A percentile compares a stretch with the other conserved stretches of the same genome.
Evolutionary conservation across 2,797 vertebrate genomes (phyloP).

Genomic region (Tokudaia tokunoshimensis): DNA sequence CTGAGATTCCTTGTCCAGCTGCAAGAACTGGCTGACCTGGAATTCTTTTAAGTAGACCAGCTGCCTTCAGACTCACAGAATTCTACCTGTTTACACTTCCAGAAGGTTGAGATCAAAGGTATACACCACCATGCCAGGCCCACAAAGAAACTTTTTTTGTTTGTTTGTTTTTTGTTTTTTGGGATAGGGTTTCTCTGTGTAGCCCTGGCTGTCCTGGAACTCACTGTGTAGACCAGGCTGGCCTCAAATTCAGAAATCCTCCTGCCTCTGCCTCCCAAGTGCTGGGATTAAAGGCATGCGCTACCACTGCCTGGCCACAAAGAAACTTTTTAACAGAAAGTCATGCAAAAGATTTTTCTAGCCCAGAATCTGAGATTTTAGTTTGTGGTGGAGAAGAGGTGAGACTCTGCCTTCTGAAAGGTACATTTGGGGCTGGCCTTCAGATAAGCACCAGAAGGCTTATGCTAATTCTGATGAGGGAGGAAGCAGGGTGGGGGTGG

Average conservation of each 20-base stretch:
- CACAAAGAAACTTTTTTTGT: not conserved
- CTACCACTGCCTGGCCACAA: not conserved
- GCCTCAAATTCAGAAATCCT: too few relatives aligned
- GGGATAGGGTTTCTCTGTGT: too few relatives aligned
- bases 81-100: not conserved
- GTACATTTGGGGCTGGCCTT: not conserved
- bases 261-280: too few relatives aligned
- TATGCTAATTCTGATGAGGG: constrained; percentile 21
- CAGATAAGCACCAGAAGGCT: not conserved
- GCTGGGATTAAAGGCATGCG: not conserved
- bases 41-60: not conserved
- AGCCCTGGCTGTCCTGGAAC: too few relatives aligned
- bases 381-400: not conserved
- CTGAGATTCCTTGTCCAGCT: not conserved
- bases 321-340: constrained; percentile 10
- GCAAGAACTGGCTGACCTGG: not conserved
- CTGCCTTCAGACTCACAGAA: not conserved
- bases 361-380: not conserved
- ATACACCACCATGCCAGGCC: not conserved
- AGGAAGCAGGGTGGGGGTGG: not conserved
- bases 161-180: too few relatives aligned
- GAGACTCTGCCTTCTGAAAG: constrained; percentile 16
- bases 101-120: not conserved
- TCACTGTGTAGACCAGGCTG: too few relatives aligned
- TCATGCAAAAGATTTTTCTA: not conserved